phyloP scores from a whole-genome alignment of 2,797 vertebrate genomes.

The Dermochelys coriacea region DNA sequence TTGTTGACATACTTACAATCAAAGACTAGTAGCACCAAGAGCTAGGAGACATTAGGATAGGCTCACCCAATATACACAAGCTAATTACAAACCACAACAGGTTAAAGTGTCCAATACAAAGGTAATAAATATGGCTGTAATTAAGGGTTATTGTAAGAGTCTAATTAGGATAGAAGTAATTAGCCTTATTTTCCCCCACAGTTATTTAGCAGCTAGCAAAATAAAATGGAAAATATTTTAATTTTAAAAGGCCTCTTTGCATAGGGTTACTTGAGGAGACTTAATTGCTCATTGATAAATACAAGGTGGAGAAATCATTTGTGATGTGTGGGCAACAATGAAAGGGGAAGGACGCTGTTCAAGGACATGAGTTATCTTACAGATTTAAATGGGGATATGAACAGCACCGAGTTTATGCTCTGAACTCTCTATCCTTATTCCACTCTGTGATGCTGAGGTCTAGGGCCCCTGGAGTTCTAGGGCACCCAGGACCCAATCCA shows the following conservation, averaged over 20 bases:
- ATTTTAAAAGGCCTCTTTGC: slow-evolving; percentile 47
- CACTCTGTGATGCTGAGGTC: background rate
- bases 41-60: background rate
- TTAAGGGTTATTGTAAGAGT: slow-evolving; percentile 78
- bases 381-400: background rate
- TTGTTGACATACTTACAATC: slow-evolving; percentile 30
- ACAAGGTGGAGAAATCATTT: slow-evolving; percentile 25
- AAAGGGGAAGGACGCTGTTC: background rate
- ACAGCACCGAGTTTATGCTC: background rate
- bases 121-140: slow-evolving; percentile 78
- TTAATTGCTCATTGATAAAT: slow-evolving; percentile 56
- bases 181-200: slow-evolving; percentile 51
- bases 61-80: background rate
- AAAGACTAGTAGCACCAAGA: fast-evolving
- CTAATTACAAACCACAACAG: slow-evolving; percentile 79
- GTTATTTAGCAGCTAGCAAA: slow-evolving; percentile 59
- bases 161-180: slow-evolving; percentile 73
- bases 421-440: background rate
- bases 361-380: background rate
- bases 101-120: slow-evolving; percentile 82
- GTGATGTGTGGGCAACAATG: slow-evolving; percentile 12
- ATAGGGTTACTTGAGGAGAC: background rate
- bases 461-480: background rate
- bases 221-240: slow-evolving; percentile 61
- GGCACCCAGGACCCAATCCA: background rate